Conservation (phyloP, 2,113 vertebrate genomes). For the Rhegmatorhina hoffmannsi region DNA sequence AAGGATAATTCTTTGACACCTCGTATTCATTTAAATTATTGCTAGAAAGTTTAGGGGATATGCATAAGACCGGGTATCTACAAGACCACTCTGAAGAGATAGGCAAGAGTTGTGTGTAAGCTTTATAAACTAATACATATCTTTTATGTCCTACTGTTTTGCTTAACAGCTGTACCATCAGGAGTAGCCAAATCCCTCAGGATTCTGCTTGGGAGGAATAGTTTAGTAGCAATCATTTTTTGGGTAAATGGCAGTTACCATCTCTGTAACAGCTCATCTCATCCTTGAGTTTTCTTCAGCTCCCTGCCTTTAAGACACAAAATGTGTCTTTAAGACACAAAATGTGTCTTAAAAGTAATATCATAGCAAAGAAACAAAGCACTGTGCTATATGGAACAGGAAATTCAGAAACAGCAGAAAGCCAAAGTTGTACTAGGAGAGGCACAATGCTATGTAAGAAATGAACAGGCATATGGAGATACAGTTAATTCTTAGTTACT, state of each 20-base stretch:
- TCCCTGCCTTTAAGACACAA: conserved; percentile 16
- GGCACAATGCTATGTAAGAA: neutral
- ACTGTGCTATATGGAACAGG: neutral
- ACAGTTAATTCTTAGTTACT: conserved; percentile 3
- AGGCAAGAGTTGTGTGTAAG: neutral
- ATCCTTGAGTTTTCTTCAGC: conserved; percentile 23
- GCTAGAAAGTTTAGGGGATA: conserved; percentile 35
- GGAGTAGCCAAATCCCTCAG: conserved; percentile 32
- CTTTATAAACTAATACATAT: conserved; percentile 48
- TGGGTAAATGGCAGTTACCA: conserved; percentile 44
- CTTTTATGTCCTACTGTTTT: conserved; percentile 45
- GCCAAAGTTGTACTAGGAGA: neutral
- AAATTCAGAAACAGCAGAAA: conserved; percentile 15
- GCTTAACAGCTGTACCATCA: conserved; percentile 59
- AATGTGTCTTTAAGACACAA: neutral
- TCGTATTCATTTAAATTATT: conserved; percentile 73
- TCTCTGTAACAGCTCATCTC: conserved; percentile 26
- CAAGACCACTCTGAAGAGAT: conserved; percentile 13
- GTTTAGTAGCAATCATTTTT: conserved; percentile 63
- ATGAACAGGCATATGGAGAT: neutral
- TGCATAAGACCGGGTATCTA: neutral
- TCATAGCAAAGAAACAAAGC: neutral
- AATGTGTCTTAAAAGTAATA: neutral
- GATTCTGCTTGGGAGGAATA: conserved; percentile 53
- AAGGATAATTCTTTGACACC: conserved; percentile 65